Conservation (phyloP, 1,140 invertebrate species). For the Teleogryllus occipitalis region DNA sequence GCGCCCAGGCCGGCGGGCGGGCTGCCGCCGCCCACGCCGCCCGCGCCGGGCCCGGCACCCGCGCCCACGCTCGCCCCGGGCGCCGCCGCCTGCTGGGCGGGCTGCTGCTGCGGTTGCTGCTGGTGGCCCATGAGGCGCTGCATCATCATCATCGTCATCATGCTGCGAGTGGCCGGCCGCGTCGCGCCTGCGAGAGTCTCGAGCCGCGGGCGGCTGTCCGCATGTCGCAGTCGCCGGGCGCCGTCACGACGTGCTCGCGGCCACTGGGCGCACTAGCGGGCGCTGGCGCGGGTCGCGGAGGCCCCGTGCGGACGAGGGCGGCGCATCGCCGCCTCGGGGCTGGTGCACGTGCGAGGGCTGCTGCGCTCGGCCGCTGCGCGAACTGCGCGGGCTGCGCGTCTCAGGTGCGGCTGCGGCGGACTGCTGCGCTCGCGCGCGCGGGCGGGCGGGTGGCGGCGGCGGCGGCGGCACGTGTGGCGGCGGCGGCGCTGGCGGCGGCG, state of each 20-base stretch:
- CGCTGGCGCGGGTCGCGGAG: not conserved
- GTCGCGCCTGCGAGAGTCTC: not conserved
- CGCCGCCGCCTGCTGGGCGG: not conserved
- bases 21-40: not conserved
- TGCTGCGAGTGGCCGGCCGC: slow-evolving; percentile 11
- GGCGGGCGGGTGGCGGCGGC: not conserved
- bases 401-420: not conserved
- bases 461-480: not conserved
- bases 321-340: not conserved
- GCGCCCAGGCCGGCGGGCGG: not conserved
- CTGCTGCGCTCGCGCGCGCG: not conserved
- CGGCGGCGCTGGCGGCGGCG: not conserved
- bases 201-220: not conserved
- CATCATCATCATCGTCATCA: slow-evolving; percentile 22
- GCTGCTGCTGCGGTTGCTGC: not conserved
- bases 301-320: not conserved
- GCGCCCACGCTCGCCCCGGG: not conserved
- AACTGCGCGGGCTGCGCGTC: not conserved
- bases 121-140: slow-evolving; percentile 20
- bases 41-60: not conserved
- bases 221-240: not conserved
- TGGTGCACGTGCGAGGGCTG: not conserved
- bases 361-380: too few relatives aligned
- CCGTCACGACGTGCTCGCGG: not conserved
- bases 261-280: not conserved